phyloP scores from a whole-genome alignment of 1,140 invertebrate genomes.

The Drosophila sp. region DNA sequence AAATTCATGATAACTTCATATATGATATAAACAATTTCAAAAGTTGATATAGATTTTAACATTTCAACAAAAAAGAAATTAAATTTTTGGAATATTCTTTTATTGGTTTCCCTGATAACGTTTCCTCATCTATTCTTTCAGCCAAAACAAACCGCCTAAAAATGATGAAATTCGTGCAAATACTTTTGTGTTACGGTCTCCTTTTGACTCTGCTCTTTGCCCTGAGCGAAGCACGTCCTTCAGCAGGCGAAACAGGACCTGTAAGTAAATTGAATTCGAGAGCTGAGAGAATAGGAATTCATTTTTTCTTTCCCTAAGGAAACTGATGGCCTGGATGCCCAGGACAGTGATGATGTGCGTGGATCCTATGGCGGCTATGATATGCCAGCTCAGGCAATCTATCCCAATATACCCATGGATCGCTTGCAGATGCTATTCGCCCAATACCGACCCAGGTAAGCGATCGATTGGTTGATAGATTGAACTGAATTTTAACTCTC shows the following conservation, averaged over 20 bases:
- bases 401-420: constrained; percentile 76
- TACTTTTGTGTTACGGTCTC: constrained; percentile 64
- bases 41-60: too few species aligned
- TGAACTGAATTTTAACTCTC: neutral
- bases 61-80: too few species aligned
- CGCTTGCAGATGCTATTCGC: constrained; percentile 77
- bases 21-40: too few species aligned
- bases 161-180: constrained; percentile 71
- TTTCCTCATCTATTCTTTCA: constrained; percentile 16
- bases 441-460: constrained; percentile 76
- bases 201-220: constrained; percentile 53
- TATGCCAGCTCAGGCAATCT: constrained; percentile 67
- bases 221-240: constrained; percentile 63
- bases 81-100: too few species aligned
- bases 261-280: constrained; percentile 45
- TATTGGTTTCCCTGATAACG: too few species aligned
- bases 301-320: constrained; percentile 35
- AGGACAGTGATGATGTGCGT: constrained; percentile 58
- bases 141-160: constrained; percentile 20
- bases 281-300: neutral
- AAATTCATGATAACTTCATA: too few species aligned
- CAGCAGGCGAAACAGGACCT: constrained; percentile 45
- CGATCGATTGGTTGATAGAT: neutral
- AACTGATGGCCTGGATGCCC: constrained; percentile 48
- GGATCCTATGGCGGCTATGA: constrained; percentile 64